Conservation (phyloP, 2,797 vertebrate genomes). For the Etheostoma nigrum region DNA sequence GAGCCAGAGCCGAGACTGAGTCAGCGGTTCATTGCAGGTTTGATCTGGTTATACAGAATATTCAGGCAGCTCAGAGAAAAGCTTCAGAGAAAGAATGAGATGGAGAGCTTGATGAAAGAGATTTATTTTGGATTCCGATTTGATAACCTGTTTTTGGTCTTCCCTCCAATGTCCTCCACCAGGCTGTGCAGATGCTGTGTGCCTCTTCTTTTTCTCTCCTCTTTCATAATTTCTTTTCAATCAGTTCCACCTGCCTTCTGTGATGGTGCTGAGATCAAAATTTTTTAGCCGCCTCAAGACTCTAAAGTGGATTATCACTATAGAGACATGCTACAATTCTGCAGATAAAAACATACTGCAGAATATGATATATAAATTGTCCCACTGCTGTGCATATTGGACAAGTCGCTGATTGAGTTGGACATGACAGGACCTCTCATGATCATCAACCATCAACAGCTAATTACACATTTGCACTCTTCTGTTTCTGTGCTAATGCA, state of each 20-base stretch:
- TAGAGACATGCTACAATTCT: slow-evolving; percentile 62
- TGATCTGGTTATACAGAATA: slow-evolving; percentile 65
- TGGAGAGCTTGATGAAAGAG: slow-evolving; percentile 78
- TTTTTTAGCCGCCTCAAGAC: slow-evolving; percentile 55
- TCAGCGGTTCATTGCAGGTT: slow-evolving; percentile 60
- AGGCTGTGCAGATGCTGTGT: slow-evolving; percentile 68
- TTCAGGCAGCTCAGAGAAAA: slow-evolving; percentile 53
- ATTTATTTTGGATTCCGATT: slow-evolving; percentile 82
- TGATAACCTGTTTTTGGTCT: slow-evolving; percentile 82
- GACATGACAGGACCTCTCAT: neutral
- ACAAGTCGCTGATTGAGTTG: neutral
- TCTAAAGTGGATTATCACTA: slow-evolving; percentile 72
- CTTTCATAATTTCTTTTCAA: slow-evolving; percentile 84
- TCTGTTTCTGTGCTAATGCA: slow-evolving; percentile 6
- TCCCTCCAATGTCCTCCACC: slow-evolving; percentile 65
- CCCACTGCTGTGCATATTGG: neutral
- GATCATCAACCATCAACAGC: neutral
- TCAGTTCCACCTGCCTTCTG: slow-evolving; percentile 80
- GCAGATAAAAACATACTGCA: slow-evolving; percentile 45
- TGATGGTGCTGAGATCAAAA: slow-evolving; percentile 73
- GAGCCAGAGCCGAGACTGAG: slow-evolving; percentile 54
- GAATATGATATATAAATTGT: neutral
- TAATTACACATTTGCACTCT: neutral
- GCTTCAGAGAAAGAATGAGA: slow-evolving; percentile 57
- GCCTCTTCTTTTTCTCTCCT: slow-evolving; percentile 40